Evolutionary conservation across 2,797 vertebrate genomes (phyloP).

Genomic region (Eurystomus glaucurus): DNA sequence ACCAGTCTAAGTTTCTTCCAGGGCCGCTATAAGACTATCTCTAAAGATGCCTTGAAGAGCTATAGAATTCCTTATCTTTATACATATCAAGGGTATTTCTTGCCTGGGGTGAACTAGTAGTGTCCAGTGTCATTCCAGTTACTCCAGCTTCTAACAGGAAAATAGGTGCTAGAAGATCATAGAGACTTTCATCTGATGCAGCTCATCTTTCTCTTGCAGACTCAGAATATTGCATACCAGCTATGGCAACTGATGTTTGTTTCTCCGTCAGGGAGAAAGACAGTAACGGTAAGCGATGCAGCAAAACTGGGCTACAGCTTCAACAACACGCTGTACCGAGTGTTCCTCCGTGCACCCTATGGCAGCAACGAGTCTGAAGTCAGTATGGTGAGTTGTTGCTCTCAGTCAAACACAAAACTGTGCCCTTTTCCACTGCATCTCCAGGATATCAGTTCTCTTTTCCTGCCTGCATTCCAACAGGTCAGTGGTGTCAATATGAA

Average conservation of each 20-base stretch:
- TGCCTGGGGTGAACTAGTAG: not conserved
- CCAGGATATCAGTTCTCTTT: not conserved
- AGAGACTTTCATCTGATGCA: not conserved
- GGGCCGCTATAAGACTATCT: not conserved
- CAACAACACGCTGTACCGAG: conserved; percentile 68
- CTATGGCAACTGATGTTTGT: conserved; percentile 80
- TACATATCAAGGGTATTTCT: not conserved
- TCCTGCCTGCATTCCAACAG: conserved; percentile 42
- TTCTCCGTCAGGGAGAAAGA: conserved; percentile 46
- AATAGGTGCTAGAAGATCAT: not conserved
- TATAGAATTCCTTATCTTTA: not conserved
- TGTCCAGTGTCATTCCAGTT: not conserved
- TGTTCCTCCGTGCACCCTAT: conserved; percentile 79
- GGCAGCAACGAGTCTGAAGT: conserved; percentile 75
- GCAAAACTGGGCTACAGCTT: conserved; percentile 81
- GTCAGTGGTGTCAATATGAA: conserved; percentile 68
- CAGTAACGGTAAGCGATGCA: conserved; percentile 75
- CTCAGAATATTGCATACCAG: conserved; percentile 66
- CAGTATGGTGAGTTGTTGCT: conserved; percentile 54
- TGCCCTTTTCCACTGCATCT: not conserved
- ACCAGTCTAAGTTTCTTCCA: not conserved
- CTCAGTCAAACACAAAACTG: not conserved
- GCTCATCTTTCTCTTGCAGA: conserved; percentile 53
- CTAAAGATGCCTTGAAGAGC: not conserved
- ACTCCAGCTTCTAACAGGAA: not conserved